Evolutionary conservation across 2,113 vertebrate genomes (phyloP).

Genomic region (Circaetus cinerascens): DNA sequence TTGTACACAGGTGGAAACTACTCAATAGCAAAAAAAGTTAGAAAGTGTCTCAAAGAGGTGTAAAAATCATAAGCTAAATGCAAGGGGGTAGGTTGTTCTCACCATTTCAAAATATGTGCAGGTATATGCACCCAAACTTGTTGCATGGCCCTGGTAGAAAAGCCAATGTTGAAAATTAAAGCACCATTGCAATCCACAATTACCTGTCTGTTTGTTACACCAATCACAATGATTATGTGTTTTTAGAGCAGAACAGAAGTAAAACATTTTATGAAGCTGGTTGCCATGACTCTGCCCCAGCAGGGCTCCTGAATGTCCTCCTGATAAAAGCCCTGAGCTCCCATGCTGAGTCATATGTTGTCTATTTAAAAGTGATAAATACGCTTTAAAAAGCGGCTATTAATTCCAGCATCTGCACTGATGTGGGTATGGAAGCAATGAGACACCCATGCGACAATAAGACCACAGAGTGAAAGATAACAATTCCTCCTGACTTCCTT

Average conservation of each 20-base stretch:
- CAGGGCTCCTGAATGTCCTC: not conserved
- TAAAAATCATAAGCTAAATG: not conserved
- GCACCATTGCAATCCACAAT: not conserved
- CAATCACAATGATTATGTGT: not conserved
- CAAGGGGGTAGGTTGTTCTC: not conserved
- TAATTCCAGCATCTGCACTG: not conserved
- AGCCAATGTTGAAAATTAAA: not conserved
- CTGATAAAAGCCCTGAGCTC: not conserved
- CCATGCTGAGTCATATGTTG: not conserved
- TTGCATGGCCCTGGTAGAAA: not conserved
- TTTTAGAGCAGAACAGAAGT: not conserved
- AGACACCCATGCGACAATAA: not conserved
- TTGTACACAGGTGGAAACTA: not conserved
- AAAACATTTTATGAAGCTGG: not conserved
- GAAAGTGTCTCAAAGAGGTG: not conserved
- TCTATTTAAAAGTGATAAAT: not conserved
- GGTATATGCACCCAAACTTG: not conserved
- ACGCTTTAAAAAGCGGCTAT: not conserved
- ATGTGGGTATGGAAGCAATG: not conserved
- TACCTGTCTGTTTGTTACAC: not conserved
- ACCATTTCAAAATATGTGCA: not conserved
- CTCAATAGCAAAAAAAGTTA: not conserved
- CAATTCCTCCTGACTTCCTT: not conserved
- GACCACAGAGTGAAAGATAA: not conserved
- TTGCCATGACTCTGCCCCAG: not conserved